Evolutionary conservation across 1,140 invertebrate species (phyloP).

Genomic region (Zaprionus inermis): DNA sequence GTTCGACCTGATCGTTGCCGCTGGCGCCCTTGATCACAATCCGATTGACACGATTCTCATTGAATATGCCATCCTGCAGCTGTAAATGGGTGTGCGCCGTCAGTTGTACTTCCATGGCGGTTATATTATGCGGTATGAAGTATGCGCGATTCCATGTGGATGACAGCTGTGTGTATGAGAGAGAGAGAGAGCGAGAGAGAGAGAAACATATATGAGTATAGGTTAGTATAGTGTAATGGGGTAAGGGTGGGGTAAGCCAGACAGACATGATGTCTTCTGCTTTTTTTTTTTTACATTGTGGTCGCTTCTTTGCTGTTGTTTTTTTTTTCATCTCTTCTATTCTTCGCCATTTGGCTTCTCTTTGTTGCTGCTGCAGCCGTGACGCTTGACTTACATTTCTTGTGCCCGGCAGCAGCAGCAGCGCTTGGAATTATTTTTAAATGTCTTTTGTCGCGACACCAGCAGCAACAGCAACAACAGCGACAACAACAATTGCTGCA

Average conservation of each 20-base stretch:
- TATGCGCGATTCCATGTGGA: constrained; percentile 40
- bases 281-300: neutral
- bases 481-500: constrained; percentile 29
- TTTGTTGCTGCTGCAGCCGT: constrained; percentile 21
- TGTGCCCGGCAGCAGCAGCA: constrained; percentile 31
- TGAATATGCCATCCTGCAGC: constrained; percentile 59
- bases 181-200: neutral
- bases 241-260: neutral
- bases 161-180: constrained; percentile 40
- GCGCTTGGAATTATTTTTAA: constrained; percentile 71
- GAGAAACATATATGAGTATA: constrained; percentile 3
- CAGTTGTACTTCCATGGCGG: constrained; percentile 52
- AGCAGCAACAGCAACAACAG: constrained; percentile 23
- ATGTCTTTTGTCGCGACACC: constrained; percentile 57
- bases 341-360: neutral
- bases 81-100: constrained; percentile 39
- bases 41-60: constrained; percentile 65
- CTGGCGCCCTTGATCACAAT: constrained; percentile 57
- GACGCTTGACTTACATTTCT: constrained; percentile 79
- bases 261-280: neutral
- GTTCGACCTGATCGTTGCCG: constrained; percentile 62
- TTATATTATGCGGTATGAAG: constrained; percentile 37
- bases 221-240: too few species aligned
- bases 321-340: constrained; percentile 3
- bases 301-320: neutral